Base-by-base conservation (phyloP, 37 sponge, comb jelly and placozoan genomes). In the Dysidea cf. avara region DNA sequence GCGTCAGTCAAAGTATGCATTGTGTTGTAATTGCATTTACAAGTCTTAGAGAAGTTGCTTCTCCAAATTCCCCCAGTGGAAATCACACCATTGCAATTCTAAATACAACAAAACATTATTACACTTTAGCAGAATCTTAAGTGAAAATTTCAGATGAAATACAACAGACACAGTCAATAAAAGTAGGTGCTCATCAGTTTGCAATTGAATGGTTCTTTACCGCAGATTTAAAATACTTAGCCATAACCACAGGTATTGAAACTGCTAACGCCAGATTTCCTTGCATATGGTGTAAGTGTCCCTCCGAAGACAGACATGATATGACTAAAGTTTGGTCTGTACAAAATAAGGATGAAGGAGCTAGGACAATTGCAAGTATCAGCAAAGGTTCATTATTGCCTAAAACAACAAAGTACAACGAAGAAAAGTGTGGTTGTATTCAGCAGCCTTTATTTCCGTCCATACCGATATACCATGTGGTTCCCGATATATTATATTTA, bases 231-330 rank as follows among this genome's bases (percentile, higher is more conserved):
- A 67, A 67, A 29, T 67, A 48, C 30, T 21, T 67, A 9, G 51
- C 51, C 20, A 4, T 47, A 46, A 28, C 24, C 13, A 48, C 51
- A 12, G 68, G 68, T n/a, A 13, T 67, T 25, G 30, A 67, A 31
- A 24, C 68, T 47, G 68, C 68, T 9, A 67, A 67, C 47, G 51
- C 25, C 11, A 22, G 13, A 46, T 47, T 48, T 43, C 7, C 31
- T 13, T 67, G 68, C 47, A 29, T 67, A 43, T 67, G 68, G 68
- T 67, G 68, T 21, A 67, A 67, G 22, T 67, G 68, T 28, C 51
- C 51, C 7, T 14, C 49, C 11, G 7, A 34, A 22, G 28, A 67
- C 9, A 28, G 68, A 7, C 47, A 24, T 21, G 68, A 67, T 46
- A 67, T 46, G 51, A 25, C 68, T 7, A 40, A n/a, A 48, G 12